phyloP scores from a whole-genome alignment of 2,113 vertebrate genomes.

The Hemiscyllium ocellatum region DNA sequence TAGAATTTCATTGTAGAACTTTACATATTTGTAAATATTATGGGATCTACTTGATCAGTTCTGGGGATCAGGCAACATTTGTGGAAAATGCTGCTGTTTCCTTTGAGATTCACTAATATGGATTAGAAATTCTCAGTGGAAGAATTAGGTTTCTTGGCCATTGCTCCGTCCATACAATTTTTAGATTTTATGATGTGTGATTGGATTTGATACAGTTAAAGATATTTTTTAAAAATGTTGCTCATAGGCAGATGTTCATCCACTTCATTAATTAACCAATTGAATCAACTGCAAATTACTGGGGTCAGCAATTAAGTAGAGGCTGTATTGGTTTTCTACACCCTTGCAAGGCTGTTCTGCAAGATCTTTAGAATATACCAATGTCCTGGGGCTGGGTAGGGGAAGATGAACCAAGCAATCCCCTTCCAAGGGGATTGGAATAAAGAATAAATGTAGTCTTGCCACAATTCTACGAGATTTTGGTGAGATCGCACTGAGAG shows the following conservation, averaged over 20 bases:
- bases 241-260: background rate
- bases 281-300: background rate
- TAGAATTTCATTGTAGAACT: background rate
- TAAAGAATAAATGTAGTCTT: too few species aligned
- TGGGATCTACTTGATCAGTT: background rate
- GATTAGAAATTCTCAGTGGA: background rate
- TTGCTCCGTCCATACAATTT: background rate
- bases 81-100: background rate
- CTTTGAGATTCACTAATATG: background rate
- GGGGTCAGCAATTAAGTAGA: background rate
- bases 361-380: background rate
- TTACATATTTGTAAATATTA: background rate
- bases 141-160: background rate
- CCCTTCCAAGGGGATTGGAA: too few species aligned
- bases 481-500: too few species aligned
- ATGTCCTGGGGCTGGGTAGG: background rate
- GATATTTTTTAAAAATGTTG: background rate
- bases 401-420: background rate
- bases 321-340: background rate
- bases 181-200: background rate
- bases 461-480: too few species aligned
- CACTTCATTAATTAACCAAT: background rate
- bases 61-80: background rate
- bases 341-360: background rate
- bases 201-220: background rate